Base-by-base conservation (phyloP, 2,888 invertebrate species). In the Plusia festucae region DNA sequence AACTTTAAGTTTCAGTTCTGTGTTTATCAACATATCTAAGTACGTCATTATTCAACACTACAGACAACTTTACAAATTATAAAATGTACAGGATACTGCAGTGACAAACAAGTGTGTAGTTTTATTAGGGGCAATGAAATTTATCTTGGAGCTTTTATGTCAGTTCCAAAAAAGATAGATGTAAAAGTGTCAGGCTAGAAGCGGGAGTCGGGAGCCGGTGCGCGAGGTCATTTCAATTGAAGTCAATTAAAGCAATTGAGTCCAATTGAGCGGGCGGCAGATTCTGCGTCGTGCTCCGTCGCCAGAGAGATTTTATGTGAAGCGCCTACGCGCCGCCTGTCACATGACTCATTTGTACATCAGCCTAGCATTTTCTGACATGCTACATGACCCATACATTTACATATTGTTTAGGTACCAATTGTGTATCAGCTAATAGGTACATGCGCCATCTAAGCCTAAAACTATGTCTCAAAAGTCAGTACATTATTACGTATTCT, bases 211-310 rank as follows among this genome's bases (percentile, higher is more conserved):
- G 85, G 90, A 91, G 93, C 88, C 93, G 88, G 91, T 90, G 91
- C 90, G 90, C 93, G 95, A 94, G 94, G 95, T 94, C 94, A 93
- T 94, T 91, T 91, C 94, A 95, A 95, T 95, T 94, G 94, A 94
- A 94, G 81, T 88, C 91, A 91, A 94, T 95, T 94, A 93, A 93
- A 93, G 85, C 94, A 95, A 95, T 95, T 95, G 94, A 88, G 88
- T 89, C 82, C 94, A 95, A 95, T 95, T 95, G 94, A 94, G 88
- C 89, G 88, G 81, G 91, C 93, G 92, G 94, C 92, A 94, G 95
- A 95, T 94, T 95, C 94, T 92, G 89, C 93, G 93, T 89, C 89
- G 91, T 82, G 86, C 87, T 73, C 89, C 89, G 91, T 89, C 93
- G 90, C 88, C 91, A 90, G 92, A 89, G 91, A 93, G 94, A 94